Evolutionary conservation across 2,113 vertebrate species (phyloP).

Genomic region (Atractosteus spatula): DNA sequence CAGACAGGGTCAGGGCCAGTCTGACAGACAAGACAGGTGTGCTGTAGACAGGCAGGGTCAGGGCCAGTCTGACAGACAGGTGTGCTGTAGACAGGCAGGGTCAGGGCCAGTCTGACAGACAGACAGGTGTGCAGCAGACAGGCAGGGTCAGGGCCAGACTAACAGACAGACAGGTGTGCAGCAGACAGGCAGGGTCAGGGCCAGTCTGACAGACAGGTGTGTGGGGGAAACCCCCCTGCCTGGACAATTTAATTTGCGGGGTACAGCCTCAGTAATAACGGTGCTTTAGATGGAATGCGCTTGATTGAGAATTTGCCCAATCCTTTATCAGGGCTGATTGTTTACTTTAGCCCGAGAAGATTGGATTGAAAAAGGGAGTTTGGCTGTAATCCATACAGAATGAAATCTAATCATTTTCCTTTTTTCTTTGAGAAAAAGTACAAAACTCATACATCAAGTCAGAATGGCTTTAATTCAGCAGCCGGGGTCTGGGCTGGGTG

Average conservation of each 20-base stretch:
- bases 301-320: conserved; percentile 69
- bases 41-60: too few relatives aligned
- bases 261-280: conserved; percentile 54
- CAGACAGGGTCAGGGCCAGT: too few relatives aligned
- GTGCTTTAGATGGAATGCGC: conserved; percentile 58
- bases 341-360: conserved; percentile 61
- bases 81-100: too few relatives aligned
- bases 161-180: too few relatives aligned
- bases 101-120: too few relatives aligned
- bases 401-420: conserved; percentile 50
- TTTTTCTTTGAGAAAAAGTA: conserved; percentile 23
- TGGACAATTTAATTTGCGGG: conserved; percentile 55
- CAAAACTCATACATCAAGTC: conserved; percentile 33
- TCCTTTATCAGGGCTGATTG: conserved; percentile 69
- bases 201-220: conserved; percentile 38
- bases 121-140: too few relatives aligned
- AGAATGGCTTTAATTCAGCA: conserved; percentile 30
- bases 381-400: conserved; percentile 46
- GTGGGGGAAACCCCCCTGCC: background rate
- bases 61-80: too few relatives aligned
- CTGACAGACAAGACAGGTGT: too few relatives aligned
- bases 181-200: background rate
- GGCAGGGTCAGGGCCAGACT: too few relatives aligned
- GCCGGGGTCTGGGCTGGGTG: background rate
- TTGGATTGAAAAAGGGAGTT: conserved; percentile 55